These are phyloP conservation scores for Carassius auratus DNA, from an alignment of 2,113 vertebrate species.

Conservation along the genomic window DNA sequence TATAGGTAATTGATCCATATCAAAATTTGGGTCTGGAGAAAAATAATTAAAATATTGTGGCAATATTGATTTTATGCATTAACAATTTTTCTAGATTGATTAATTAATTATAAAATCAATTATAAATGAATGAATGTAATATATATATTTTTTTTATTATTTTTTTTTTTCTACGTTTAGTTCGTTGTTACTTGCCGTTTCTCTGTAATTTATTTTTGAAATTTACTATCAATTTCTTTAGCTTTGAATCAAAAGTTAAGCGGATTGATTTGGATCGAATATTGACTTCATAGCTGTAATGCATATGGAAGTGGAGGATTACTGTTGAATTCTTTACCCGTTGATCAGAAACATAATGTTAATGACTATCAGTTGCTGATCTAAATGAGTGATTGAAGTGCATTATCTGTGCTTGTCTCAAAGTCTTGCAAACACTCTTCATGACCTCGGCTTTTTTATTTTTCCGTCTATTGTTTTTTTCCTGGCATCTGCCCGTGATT, in stretches of 20 bases:
- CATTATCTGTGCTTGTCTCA: neutral
- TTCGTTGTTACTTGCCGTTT: no score
- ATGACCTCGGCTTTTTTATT: neutral
- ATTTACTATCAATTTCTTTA: no score
- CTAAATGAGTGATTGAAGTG: neutral
- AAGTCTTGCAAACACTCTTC: neutral
- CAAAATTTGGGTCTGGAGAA: no score
- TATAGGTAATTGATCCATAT: neutral
- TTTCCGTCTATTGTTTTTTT: conserved; percentile 51
- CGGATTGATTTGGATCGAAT: neutral
- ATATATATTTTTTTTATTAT: no score
- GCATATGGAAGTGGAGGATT: no score
- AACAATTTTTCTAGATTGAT: no score
- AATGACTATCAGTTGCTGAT: neutral
- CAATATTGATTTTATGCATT: no score
- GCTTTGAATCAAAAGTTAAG: neutral
- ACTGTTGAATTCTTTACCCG: neutral
- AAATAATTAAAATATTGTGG: no score
- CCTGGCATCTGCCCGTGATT: conserved; percentile 62
- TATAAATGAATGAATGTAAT: no score
- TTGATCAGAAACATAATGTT: no score
- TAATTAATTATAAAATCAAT: neutral
- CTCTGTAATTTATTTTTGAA: no score
- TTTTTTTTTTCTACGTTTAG: conserved; percentile 23
- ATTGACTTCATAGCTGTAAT: no score